Percentiles rank a stretch among this genome's conserved stretches.
These are phyloP conservation scores for Vultur gryphus DNA, from an alignment of 2,797 vertebrate genomes.

Conservation along the genomic window DNA sequence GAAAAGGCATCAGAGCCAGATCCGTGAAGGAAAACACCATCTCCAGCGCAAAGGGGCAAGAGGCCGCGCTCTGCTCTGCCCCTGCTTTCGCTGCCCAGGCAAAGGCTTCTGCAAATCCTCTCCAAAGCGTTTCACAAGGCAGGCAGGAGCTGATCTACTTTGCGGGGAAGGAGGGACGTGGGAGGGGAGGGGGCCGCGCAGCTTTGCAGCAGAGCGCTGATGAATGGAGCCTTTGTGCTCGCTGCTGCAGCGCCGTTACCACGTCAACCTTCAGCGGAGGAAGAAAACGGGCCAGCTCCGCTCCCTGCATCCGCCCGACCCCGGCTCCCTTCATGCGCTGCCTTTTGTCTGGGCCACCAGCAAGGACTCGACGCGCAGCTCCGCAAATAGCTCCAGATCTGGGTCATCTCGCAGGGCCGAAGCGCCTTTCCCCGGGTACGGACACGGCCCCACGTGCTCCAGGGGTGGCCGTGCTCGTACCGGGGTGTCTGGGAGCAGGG, in stretches of 20 bases:
- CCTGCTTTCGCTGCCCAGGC: neutral
- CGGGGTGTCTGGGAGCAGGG: neutral
- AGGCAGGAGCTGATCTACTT: neutral
- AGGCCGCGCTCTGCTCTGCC: neutral
- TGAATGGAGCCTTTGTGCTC: slow-evolving; percentile 62
- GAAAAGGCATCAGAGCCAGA: neutral
- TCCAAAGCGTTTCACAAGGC: neutral
- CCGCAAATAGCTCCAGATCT: neutral
- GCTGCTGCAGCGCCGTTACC: slow-evolving; percentile 46
- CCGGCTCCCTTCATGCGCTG: neutral
- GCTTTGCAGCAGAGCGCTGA: neutral
- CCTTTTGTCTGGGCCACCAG: neutral
- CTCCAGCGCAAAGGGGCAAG: neutral
- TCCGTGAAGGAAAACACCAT: accelerated
- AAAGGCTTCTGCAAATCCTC: neutral
- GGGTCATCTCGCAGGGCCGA: accelerated
- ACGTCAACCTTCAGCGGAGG: slow-evolving; percentile 26
- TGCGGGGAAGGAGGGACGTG: neutral
- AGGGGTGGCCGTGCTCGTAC: neutral
- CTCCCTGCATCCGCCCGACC: neutral
- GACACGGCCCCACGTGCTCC: accelerated
- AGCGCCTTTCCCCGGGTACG: neutral
- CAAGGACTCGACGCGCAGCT: neutral
- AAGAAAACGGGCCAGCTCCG: neutral
- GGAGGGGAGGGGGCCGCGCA: slow-evolving; percentile 19